phyloP scores from a whole-genome alignment of 2,113 vertebrate species.

The Trogon melanurus region DNA sequence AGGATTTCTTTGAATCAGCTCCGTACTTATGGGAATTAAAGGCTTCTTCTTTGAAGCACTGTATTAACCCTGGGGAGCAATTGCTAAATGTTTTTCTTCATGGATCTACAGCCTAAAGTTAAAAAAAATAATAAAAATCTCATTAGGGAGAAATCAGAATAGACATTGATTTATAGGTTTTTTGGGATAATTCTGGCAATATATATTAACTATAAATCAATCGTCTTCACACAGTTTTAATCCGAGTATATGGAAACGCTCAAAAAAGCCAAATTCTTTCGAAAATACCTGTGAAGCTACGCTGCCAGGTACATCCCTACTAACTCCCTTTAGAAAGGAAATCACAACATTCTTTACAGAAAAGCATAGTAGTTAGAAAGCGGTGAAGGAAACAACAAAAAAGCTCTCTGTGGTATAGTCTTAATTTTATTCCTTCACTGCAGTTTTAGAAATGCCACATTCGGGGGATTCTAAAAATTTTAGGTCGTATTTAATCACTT shows the following conservation, averaged over 20 bases:
- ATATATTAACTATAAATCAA: neutral
- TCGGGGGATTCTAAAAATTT: neutral
- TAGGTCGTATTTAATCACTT: neutral
- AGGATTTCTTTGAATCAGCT: constrained; percentile 29
- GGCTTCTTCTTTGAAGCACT: neutral
- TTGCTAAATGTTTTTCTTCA: constrained; percentile 7
- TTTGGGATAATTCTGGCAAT: neutral
- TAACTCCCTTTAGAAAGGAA: neutral
- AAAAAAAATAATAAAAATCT: neutral
- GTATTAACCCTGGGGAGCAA: neutral
- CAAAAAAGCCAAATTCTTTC: neutral
- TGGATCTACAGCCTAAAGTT: neutral
- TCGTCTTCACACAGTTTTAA: neutral
- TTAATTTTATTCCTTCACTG: neutral
- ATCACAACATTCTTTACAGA: neutral
- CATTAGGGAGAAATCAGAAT: neutral
- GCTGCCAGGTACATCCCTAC: neutral
- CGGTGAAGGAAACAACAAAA: neutral
- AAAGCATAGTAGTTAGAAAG: neutral
- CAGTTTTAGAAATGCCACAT: neutral
- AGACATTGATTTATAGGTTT: neutral
- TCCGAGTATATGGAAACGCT: neutral
- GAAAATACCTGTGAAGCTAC: neutral
- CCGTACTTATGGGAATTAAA: constrained; percentile 21
- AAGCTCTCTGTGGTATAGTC: neutral